Conservation (phyloP, 1,140 invertebrate genomes). For the Rhizoglyphus robini region DNA sequence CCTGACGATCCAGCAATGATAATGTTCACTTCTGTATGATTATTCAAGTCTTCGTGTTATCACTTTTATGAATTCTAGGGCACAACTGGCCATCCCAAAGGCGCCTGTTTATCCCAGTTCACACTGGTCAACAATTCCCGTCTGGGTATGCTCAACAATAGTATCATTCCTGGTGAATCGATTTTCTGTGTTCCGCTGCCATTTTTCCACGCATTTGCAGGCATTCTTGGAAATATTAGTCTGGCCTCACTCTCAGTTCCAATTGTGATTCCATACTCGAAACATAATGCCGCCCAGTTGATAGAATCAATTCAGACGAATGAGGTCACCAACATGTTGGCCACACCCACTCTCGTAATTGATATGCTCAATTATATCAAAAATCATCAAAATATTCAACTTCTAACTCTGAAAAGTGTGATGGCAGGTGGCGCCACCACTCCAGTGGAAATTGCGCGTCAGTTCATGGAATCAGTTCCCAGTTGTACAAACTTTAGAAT, state of each 20-base stretch:
- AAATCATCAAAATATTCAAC: neutral
- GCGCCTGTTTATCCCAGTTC: constrained; percentile 62
- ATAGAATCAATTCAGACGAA: constrained; percentile 17
- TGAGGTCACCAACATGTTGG: constrained; percentile 14
- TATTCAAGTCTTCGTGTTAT: too few relatives aligned
- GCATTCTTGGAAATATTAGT: constrained; percentile 49
- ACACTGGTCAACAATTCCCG: constrained; percentile 78
- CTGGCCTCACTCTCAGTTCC: neutral
- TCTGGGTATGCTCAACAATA: constrained; percentile 48
- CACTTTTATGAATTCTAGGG: too few relatives aligned
- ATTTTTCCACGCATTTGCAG: constrained; percentile 82
- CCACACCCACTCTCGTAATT: constrained; percentile 20
- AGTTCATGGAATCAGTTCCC: constrained; percentile 7
- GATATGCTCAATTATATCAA: constrained; percentile 22
- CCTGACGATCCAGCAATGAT: constrained; percentile 20
- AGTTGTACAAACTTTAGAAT: constrained; percentile 11
- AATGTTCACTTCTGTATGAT: constrained; percentile 21
- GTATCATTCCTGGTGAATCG: constrained; percentile 38
- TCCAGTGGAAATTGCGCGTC: constrained; percentile 8
- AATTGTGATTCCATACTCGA: constrained; percentile 12
- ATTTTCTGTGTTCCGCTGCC: constrained; percentile 51
- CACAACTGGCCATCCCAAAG: constrained; percentile 77
- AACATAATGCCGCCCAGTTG: constrained; percentile 16
- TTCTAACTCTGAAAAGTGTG: constrained; percentile 12
- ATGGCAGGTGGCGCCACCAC: constrained; percentile 18